Evolutionary conservation across 2,888 invertebrate genomes (phyloP).

Genomic region (Venusia cambrica): DNA sequence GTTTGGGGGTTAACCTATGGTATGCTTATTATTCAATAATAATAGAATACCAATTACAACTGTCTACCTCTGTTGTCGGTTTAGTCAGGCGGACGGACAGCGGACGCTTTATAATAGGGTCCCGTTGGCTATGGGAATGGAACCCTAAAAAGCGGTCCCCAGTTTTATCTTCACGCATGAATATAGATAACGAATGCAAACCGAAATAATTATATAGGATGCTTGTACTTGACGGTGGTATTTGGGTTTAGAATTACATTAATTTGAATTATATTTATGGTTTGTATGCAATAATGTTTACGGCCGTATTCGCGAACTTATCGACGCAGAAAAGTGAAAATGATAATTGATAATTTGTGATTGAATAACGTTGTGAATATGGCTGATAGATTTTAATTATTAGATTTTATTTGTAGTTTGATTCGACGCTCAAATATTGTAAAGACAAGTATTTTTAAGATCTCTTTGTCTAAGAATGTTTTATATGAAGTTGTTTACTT

Average conservation of each 20-base stretch:
- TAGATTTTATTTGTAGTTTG: slow-evolving; percentile 35
- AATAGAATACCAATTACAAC: too few relatives aligned
- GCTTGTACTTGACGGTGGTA: slow-evolving; percentile 38
- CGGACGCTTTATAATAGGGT: too few relatives aligned
- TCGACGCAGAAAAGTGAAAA: too few relatives aligned
- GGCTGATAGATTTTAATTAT: slow-evolving; percentile 21
- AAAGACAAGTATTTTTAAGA: slow-evolving; percentile 51
- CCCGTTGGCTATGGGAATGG: too few relatives aligned
- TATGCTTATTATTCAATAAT: too few relatives aligned
- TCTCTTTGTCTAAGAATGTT: slow-evolving; percentile 38
- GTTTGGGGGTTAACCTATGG: too few relatives aligned
- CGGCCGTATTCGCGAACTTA: slow-evolving; percentile 7
- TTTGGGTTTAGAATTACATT: slow-evolving; percentile 33
- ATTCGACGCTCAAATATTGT: slow-evolving; percentile 59
- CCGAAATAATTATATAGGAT: too few relatives aligned
- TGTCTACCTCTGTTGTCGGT: too few relatives aligned
- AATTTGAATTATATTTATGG: slow-evolving; percentile 39
- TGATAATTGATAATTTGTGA: slow-evolving; percentile 5
- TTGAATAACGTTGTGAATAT: slow-evolving; percentile 2
- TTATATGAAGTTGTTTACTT: slow-evolving; percentile 32
- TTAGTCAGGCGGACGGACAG: too few relatives aligned
- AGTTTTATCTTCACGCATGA: too few relatives aligned
- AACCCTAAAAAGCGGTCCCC: too few relatives aligned
- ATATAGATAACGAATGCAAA: too few relatives aligned
- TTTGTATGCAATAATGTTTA: slow-evolving; percentile 43